Percentiles rank a stretch among this genome's conserved stretches.
Evolutionary conservation across 2,797 vertebrate species (phyloP).

Genomic region (Tokudaia muenninki): DNA sequence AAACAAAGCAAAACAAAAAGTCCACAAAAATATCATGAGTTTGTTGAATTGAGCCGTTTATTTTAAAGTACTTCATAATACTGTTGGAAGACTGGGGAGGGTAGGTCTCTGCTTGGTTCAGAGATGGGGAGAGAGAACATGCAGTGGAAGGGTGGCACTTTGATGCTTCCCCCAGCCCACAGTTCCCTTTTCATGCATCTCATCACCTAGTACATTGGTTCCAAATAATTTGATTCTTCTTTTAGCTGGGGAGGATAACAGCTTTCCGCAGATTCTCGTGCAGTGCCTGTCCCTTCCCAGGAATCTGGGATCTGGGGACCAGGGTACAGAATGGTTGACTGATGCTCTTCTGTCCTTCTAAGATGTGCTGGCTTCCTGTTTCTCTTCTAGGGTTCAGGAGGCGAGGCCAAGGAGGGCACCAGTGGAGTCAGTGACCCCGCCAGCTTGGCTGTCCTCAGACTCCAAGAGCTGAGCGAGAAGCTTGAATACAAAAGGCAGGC

Average conservation of each 20-base stretch:
- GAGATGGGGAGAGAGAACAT: not conserved
- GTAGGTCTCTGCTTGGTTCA: not conserved
- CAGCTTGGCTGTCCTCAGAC: conserved; percentile 96
- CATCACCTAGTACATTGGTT: not conserved
- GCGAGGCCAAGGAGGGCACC: conserved; percentile 91
- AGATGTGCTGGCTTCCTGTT: not conserved
- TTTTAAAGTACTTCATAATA: conserved; percentile 4
- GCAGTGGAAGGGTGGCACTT: not conserved
- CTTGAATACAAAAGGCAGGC: conserved; percentile 98
- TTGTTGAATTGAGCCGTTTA: not conserved
- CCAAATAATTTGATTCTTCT: conserved; percentile 10
- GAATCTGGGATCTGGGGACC: not conserved
- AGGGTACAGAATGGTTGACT: not conserved
- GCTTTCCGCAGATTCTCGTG: too few species aligned
- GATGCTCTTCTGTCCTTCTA: not conserved
- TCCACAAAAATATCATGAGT: not conserved
- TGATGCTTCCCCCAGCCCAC: not conserved
- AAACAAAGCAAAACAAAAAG: not conserved
- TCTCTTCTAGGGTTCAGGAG: conserved; percentile 89
- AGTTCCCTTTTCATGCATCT: not conserved
- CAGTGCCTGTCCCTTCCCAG: not conserved
- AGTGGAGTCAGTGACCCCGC: conserved; percentile 95
- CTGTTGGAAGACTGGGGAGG: not conserved
- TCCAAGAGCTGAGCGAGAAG: conserved; percentile 95
- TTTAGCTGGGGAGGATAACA: not conserved